Conservation (phyloP, 2,888 invertebrate genomes). For the Oscheius sp. region DNA sequence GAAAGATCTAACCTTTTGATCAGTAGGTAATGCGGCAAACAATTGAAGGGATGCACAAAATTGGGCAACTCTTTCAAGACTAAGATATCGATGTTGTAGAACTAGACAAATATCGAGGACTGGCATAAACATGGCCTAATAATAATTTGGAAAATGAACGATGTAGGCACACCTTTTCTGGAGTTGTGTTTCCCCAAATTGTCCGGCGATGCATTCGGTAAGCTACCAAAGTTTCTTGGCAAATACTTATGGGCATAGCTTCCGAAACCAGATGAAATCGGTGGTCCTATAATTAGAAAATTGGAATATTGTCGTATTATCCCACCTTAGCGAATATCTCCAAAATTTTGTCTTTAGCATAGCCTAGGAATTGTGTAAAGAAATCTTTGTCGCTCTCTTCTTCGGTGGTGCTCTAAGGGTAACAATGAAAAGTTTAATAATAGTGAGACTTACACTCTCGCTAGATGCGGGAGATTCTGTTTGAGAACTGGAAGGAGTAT, state of each 20-base stretch:
- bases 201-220: conserved; percentile 47
- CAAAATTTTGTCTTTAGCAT: conserved; percentile 13
- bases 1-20: conserved; percentile 42
- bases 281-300: conserved; percentile 15
- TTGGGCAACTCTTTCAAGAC: conserved; percentile 50
- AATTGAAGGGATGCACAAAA: conserved; percentile 53
- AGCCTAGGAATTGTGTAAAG: conserved; percentile 13
- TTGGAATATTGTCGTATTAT: neutral
- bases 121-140: conserved; percentile 26
- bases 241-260: conserved; percentile 33
- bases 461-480: conserved; percentile 11
- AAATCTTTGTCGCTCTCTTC: conserved; percentile 21
- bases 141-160: neutral
- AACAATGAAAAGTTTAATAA: neutral
- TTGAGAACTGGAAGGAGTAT: conserved; percentile 15
- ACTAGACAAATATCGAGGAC: conserved; percentile 49
- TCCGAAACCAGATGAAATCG: conserved; percentile 23
- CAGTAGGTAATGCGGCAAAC: conserved; percentile 49
- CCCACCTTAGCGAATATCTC: conserved; percentile 23
- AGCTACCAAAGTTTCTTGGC: conserved; percentile 52
- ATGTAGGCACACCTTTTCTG: conserved; percentile 26
- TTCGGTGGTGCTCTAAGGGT: neutral
- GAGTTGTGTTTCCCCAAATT: conserved; percentile 43
- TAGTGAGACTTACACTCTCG: neutral
- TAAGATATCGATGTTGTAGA: conserved; percentile 48